A percentile compares a stretch with the other conserved stretches of the same genome.
These are phyloP conservation scores for Nothura maculosa DNA, from an alignment of 2,797 vertebrate species.

Conservation along the genomic window DNA sequence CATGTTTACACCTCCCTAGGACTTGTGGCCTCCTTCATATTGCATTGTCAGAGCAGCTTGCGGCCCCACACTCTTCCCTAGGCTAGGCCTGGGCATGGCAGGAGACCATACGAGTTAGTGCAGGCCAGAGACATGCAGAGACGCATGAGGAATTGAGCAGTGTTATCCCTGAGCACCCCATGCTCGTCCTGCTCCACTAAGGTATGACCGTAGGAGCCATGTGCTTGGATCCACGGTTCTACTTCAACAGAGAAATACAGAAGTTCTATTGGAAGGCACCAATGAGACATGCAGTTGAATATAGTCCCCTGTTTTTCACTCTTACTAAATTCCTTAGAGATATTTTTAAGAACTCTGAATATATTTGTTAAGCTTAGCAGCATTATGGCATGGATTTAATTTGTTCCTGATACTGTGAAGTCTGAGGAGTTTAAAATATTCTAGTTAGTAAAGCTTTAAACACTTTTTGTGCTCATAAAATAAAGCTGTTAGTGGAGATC, in stretches of 20 bases:
- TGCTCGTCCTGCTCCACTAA: background rate
- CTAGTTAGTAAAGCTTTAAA: background rate
- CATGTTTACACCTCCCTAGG: background rate
- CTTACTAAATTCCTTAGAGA: background rate
- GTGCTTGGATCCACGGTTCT: background rate
- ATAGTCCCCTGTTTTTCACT: background rate
- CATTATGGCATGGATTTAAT: background rate
- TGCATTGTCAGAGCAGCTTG: background rate
- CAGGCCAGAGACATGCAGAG: background rate
- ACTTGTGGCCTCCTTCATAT: no score
- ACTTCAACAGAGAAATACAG: background rate
- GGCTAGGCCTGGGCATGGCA: no score
- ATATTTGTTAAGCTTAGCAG: background rate
- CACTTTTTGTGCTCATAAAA: background rate
- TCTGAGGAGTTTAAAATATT: background rate
- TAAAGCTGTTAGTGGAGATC: background rate
- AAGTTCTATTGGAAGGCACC: background rate
- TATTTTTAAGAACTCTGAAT: background rate
- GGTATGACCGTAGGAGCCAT: background rate
- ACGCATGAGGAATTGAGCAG: background rate
- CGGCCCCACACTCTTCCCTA: background rate
- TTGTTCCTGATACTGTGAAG: background rate
- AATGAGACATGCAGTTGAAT: rapidly evolving
- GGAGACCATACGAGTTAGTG: background rate
- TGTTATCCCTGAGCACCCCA: no score